Base-by-base conservation (phyloP, 2,888 invertebrate genomes). In the Archips crataeganus region DNA sequence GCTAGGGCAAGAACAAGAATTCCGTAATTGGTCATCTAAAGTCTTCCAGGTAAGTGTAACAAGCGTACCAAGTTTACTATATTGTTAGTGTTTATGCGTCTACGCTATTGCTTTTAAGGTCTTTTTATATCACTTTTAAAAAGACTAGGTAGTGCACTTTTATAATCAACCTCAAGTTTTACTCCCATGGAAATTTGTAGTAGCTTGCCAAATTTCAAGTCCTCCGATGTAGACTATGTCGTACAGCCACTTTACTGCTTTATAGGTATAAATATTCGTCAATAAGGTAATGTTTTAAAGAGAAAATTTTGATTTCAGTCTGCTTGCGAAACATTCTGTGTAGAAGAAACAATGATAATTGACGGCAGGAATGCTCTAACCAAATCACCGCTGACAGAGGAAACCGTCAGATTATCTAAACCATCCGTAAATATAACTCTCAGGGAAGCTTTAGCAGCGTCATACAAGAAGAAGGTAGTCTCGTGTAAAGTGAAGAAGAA, bases 1-100 rank as follows among this genome's bases (percentile, higher is more conserved):
- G 95, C 98, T 97, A 83, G 99, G 98, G 0, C 98, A 98, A 88
- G 99, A 99, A 84, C 98, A 98, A 85, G 97, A 98, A 0, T 99
- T 99, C 86, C 95, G 97, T 74, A 96, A 96, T 82, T 98, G 98
- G 98, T 98, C 98, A 0, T 97, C 97, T 0, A 97, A 98, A 84
- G 97, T 97, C 15, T 98, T 98, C 85, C 96, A 96, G 86, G 98
- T 98, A 90, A 91, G 92, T 4, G 6, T 88, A 9, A 1, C 23
- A 23, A 23, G 23, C 23, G 23, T 49, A 13, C 45, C 8, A 45
- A 45, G 11, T 51, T 51, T 9, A 49, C 11, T n/a, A 49, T n/a
- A n/a, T 13, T 49, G 3, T 3, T 13, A 49, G 49, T 49, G 13
- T 1, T 1, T 23, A 23, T 23, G 23, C 23, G 1, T 23, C 23